A percentile compares a stretch with the other conserved stretches of the same genome.
Evolutionary conservation across 2,113 vertebrate species (phyloP).

Genomic region (Orientallactaga bullata): DNA sequence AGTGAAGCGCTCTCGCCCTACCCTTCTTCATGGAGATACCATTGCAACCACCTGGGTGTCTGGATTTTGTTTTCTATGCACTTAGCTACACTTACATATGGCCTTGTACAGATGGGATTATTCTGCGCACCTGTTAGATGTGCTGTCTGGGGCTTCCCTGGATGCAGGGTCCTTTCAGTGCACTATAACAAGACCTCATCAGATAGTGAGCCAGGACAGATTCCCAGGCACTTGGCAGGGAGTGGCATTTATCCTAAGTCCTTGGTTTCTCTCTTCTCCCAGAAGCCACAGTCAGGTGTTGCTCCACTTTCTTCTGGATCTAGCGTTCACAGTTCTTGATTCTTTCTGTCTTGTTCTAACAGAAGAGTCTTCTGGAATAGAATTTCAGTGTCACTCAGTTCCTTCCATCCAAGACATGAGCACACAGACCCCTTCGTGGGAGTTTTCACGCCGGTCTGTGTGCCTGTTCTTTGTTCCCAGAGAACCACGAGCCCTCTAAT

Average conservation of each 20-base stretch:
- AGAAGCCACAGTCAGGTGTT: neutral
- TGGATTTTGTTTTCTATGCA: constrained; percentile 12
- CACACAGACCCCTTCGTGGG: neutral
- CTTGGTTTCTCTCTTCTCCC: neutral
- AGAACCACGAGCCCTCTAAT: neutral
- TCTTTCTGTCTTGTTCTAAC: neutral
- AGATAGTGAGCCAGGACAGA: neutral
- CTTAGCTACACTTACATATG: neutral
- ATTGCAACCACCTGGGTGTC: neutral
- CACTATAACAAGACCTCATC: neutral
- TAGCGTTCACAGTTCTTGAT: neutral
- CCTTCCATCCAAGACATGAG: neutral
- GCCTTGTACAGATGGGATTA: neutral
- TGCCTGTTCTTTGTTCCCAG: neutral
- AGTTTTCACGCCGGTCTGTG: neutral
- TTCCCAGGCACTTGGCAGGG: neutral
- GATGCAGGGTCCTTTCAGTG: neutral
- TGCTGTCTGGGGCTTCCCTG: neutral
- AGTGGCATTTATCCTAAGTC: neutral
- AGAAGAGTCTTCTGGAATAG: neutral
- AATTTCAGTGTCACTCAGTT: neutral
- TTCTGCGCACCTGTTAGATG: neutral
- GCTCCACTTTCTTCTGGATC: neutral
- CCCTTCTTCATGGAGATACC: neutral
- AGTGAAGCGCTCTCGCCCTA: neutral